These are phyloP conservation scores for Aradus depressus DNA, from an alignment of 2,888 invertebrate genomes.

Conservation along the genomic window DNA sequence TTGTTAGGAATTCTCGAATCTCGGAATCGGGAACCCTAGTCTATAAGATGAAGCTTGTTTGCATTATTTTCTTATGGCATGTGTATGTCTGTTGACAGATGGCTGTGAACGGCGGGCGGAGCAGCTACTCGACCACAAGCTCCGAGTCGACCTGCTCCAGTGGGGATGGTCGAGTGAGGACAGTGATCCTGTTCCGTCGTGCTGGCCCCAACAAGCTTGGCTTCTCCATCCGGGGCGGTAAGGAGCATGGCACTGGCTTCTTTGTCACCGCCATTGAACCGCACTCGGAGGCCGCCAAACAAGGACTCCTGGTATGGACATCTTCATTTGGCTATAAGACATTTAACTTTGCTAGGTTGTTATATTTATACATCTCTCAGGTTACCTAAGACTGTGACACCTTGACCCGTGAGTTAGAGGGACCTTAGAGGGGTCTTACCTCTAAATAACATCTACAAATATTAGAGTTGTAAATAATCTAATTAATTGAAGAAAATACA, in stretches of 20 bases:
- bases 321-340: too few relatives aligned
- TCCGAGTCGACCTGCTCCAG: constrained; percentile 25
- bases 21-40: too few relatives aligned
- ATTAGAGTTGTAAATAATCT: too few relatives aligned
- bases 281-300: constrained; percentile 74
- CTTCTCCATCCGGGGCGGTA: constrained; percentile 73
- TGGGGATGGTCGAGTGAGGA: constrained; percentile 41
- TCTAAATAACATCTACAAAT: too few relatives aligned
- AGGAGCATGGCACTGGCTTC: constrained; percentile 85
- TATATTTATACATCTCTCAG: too few relatives aligned
- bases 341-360: too few relatives aligned
- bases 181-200: constrained; percentile 46
- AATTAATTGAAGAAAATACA: too few relatives aligned
- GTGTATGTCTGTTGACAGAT: constrained; percentile 22
- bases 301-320: constrained; percentile 74
- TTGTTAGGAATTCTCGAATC: too few relatives aligned
- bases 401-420: too few relatives aligned
- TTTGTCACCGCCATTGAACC: constrained; percentile 80
- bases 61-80: not conserved
- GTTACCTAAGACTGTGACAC: too few relatives aligned
- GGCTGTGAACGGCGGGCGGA: constrained; percentile 27
- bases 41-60: too few relatives aligned
- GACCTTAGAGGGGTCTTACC: too few relatives aligned
- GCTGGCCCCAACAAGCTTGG: constrained; percentile 50
- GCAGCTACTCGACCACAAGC: constrained; percentile 20